Base-by-base conservation (phyloP, 2,113 vertebrate genomes). In the Ameiurus melas region DNA sequence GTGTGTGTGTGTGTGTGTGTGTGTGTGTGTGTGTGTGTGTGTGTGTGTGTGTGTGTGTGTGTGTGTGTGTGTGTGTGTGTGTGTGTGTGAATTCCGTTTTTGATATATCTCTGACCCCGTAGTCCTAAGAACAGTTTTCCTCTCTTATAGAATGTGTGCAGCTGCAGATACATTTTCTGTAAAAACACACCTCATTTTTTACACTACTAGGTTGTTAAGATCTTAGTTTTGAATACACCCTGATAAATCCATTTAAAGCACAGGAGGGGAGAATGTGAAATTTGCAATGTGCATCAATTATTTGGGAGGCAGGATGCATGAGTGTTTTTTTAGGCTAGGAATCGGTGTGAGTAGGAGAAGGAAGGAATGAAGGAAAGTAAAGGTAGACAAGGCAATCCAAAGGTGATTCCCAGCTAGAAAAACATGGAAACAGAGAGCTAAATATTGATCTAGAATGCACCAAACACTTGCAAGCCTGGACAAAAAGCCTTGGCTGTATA, bases 71-170 rank as follows among this genome's bases (percentile, higher is more conserved):
- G 64, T 75, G 47, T 86, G 25, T 73, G 30, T 81, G 73, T 51
- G 47, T 10, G 9, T 10, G 47, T 51, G 47, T 51, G 47, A 10
- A 51, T n/a, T 62, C 17, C 14, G 79, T 88, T 51, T 30, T 71
- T n/a, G 25, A 66, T 53, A 85, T 57, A 75, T 80, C 33, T 79
- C 36, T 85, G 70, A 84, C 71, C 64, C 5, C 85, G 60, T 30
- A 80, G 22, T 58, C 7, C 36, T 47, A 12, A 22, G 2, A 55
- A 33, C 36, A 10, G 55, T 20, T 77, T 43, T 71, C 33, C 53
- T 68, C 20, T 27, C n/a, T 27, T 43, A 51, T 10, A 51, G 47
- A 10, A 87, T 58, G 47, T 71, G 78, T 82, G 33, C 33, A 71
- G n/a, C 53, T 82, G 64, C 19, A 60, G 75, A 75, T 73, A 4